Conservation (phyloP, 2,113 vertebrate species). For the Pelecanoides urinatrix region DNA sequence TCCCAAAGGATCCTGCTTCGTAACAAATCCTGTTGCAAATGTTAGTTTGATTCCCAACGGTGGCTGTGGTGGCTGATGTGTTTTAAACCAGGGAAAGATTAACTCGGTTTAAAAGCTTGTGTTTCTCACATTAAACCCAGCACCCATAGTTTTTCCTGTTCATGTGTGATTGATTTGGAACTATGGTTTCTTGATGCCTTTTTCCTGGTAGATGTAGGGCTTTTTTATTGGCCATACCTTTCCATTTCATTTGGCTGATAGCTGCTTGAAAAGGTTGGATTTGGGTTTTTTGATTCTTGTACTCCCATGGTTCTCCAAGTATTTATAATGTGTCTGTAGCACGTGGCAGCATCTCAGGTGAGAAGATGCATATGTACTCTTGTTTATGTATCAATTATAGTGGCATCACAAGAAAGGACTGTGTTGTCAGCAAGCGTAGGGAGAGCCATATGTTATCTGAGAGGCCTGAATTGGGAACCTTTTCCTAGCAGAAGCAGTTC, state of each 20-base stretch:
- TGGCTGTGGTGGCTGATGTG: not conserved
- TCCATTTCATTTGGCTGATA: not conserved
- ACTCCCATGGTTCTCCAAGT: not conserved
- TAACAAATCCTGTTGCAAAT: not conserved
- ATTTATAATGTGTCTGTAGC: not conserved
- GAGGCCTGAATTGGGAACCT: not conserved
- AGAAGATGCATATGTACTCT: rapidly evolving
- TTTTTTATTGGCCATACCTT: not conserved
- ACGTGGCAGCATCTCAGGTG: not conserved
- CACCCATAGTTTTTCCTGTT: not conserved
- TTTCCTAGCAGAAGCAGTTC: not conserved
- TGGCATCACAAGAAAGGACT: not conserved
- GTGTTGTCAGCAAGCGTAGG: slow-evolving; percentile 4
- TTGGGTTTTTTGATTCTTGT: not conserved
- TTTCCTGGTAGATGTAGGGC: not conserved
- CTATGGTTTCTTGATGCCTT: not conserved
- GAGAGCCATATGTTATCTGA: not conserved
- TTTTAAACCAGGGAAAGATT: not conserved
- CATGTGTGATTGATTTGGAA: not conserved
- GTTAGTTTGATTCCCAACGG: not conserved
- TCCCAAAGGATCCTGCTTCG: not conserved
- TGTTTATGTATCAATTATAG: not conserved
- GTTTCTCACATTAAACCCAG: not conserved
- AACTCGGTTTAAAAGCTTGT: not conserved
- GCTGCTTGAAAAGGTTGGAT: not conserved